Evolutionary conservation across 2,797 vertebrate species (phyloP), one percentile per base, ranked within the genome.

Genomic region (Aulostomus chinensis): DNA sequence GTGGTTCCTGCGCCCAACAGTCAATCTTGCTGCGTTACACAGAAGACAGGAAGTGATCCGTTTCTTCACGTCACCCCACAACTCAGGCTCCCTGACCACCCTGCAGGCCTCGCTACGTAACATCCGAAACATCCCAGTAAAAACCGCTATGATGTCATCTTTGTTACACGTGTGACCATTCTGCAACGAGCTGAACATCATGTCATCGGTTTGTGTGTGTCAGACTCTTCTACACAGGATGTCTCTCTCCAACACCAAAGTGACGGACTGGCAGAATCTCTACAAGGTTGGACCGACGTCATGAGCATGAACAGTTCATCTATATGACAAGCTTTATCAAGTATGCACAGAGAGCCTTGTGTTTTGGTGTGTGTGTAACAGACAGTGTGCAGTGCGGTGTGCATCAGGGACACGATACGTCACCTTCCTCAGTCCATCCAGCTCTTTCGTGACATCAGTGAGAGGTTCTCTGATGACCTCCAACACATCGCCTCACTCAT

Each of bases 1-100:
- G 54, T 99, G 97, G 97, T 94, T 99, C 59, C 89, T 93, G 36
- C 89, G 94, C 26, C 97, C 96, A 5, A 98, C 94, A 9, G 82
- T 73, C 36, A 92, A 97, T 48, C 48, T 93, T 58, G 73, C 54
- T 1, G 91, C 95, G 60, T 81, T 99, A 50, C 88, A 77, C 48
- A 93, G 93, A 67, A 92, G 97, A 30, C 91, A 98, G 67, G 94
- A 98, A 61, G 95, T 96, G 70, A 94, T 99, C 51, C 87, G 89
- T 55, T 99, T 97, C 84, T 97, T 98, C 58, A 84, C 94, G 4
- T 88, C 85, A 4, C 94, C 96, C 45, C 91, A 79, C 46, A 95
- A 98, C 80, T 91, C 92, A 0, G 93, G 95, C 54, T 73, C 78
- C 46, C 86, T 94, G 62, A 87, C 78, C 72, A 95, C 89, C 26